These are phyloP conservation scores for Caiman crocodilus DNA, from an alignment of 2,797 vertebrate genomes.

Conservation along the genomic window DNA sequence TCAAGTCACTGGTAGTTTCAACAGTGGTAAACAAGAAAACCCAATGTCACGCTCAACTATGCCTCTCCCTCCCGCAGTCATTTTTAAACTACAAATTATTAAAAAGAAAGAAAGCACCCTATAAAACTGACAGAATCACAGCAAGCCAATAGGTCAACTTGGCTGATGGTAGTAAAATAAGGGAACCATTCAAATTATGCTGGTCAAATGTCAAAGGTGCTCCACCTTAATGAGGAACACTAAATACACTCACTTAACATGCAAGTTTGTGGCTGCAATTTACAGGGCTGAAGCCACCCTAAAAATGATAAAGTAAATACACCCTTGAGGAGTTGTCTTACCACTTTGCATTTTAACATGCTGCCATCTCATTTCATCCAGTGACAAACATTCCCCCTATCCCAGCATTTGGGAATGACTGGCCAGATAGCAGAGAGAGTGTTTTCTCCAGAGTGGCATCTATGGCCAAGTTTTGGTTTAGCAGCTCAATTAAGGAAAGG, in stretches of 20 bases:
- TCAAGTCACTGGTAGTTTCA: not conserved
- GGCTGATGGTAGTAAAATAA: conserved; percentile 9
- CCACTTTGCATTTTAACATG: not conserved
- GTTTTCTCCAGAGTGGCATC: not conserved
- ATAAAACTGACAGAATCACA: conserved; percentile 2
- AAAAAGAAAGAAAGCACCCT: conserved; percentile 29
- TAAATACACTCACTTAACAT: conserved; percentile 1
- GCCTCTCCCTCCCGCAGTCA: not conserved
- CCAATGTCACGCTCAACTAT: not conserved
- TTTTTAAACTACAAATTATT: conserved; percentile 47
- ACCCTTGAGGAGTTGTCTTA: conserved; percentile 23
- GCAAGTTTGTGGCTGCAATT: not conserved
- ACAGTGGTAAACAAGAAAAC: not conserved
- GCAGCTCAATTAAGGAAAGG: not conserved
- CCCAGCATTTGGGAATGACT: not conserved
- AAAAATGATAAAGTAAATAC: not conserved
- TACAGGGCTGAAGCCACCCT: not conserved
- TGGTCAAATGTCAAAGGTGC: conserved; percentile 42
- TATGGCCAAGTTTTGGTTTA: not conserved
- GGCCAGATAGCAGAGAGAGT: not conserved
- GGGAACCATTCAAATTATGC: not conserved
- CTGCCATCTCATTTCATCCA: not conserved
- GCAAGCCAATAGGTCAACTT: not conserved
- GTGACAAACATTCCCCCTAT: not conserved
- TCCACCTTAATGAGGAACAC: conserved; percentile 12